Conservation (phyloP, 2,113 vertebrate genomes). For the Athene cunicularia region DNA sequence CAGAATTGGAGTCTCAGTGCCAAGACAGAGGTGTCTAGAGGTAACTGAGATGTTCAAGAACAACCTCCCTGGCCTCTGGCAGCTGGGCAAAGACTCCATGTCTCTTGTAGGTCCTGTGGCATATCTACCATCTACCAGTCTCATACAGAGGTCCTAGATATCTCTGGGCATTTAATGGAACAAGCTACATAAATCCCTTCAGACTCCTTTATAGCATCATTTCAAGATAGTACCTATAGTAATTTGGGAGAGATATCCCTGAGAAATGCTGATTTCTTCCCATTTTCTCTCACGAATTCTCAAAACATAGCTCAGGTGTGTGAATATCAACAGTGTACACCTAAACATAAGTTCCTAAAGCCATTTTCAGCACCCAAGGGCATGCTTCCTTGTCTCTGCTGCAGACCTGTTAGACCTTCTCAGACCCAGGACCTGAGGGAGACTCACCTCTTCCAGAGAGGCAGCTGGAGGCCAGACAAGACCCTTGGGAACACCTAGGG, state of each 20-base stretch:
- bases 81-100: background rate
- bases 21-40: background rate
- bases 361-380: background rate
- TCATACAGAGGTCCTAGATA: background rate
- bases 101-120: background rate
- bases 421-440: background rate
- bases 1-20: background rate
- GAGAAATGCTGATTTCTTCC: background rate
- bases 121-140: too few species aligned
- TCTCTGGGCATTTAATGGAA: background rate
- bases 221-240: background rate
- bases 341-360: background rate
- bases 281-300: background rate
- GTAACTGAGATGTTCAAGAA: background rate
- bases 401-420: background rate
- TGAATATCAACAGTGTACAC: background rate
- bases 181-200: background rate
- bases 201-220: background rate
- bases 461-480: background rate
- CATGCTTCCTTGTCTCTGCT: background rate
- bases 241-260: background rate
- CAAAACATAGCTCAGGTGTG: background rate
- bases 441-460: rapidly evolving
- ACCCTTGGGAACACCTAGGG: background rate
- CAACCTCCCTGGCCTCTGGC: background rate